Evolutionary conservation across 2,113 vertebrate species (phyloP), one percentile per base, ranked within the genome.

Genomic region (Thunnus thynnus): DNA sequence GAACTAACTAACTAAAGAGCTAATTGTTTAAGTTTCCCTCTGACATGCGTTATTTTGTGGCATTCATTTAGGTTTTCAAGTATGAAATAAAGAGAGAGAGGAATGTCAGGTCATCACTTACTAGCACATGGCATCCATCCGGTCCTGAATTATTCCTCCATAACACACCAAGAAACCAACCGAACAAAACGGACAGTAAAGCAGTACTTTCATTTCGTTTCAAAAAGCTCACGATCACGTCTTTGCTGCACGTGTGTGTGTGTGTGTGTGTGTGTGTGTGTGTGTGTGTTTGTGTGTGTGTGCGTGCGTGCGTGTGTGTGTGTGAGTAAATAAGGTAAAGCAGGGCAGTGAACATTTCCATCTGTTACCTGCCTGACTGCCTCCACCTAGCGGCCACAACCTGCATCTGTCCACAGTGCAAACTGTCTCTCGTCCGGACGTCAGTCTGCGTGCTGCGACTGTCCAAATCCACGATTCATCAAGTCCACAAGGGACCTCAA

Each of bases 321-420:
- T 9, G 36, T 9, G 36, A 41, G 6, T 41, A 41, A 41, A 7
- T 41, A 9, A 30, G 36, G 36, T 41, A 9, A 2, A 9, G 1
- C 22, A 11, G 11, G 7, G 41, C 2, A 2, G 10, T 2, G 22
- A 18, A 18, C 0, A 3, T 55, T 41, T 48, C 25, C 17, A 0
- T 11, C 3, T 17, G 46, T 4, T 17, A 30, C 3, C 46, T 27
- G 18, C 2, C 47, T 17, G 2, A 73, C 30, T 62, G 86, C 65
- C 78, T 78, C 86, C 78, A 61, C 57, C 86, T 27, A 75, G 52
- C 2, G 80, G 64, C 0, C 32, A 17, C 3, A 10, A 32, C 2
- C 41, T 4, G 51, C 11, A 54, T 25, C 30, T 76, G 44, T 41
- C 36, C 7, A 22, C 22, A 22, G 22, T 22, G 22, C 22, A 22